These are phyloP conservation scores for Tangara arthus DNA, from an alignment of 2,797 vertebrate genomes.

Conservation along the genomic window DNA sequence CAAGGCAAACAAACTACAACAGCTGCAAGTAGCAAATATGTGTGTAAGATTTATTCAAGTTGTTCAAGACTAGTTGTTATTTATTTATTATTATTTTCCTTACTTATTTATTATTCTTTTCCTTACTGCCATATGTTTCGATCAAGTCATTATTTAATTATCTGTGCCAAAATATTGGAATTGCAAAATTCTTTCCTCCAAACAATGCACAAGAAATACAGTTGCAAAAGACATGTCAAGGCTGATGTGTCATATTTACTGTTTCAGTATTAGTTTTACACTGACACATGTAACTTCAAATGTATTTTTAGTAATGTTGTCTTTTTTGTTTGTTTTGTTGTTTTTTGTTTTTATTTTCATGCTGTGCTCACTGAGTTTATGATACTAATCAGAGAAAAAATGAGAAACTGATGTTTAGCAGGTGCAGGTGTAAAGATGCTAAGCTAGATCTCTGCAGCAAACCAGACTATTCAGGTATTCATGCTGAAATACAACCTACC, in stretches of 20 bases:
- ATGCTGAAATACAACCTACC: not conserved
- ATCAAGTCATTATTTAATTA: not conserved
- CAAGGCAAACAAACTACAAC: constrained; percentile 11
- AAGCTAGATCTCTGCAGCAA: not conserved
- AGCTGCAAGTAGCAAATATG: not conserved
- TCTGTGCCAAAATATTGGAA: not conserved
- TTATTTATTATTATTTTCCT: constrained; percentile 2
- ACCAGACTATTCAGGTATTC: not conserved
- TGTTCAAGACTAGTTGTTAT: not conserved
- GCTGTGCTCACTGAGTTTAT: not conserved
- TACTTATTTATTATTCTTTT: constrained; percentile 8
- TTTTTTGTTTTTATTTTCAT: not conserved
- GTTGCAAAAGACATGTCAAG: not conserved
- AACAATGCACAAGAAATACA: not conserved
- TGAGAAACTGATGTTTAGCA: not conserved
- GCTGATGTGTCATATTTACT: not conserved
- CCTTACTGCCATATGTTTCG: not conserved
- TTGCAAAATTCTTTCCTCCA: not conserved
- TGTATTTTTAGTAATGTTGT: not conserved
- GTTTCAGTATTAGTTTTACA: not conserved
- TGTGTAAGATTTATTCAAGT: constrained; percentile 9
- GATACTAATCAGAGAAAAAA: not conserved
- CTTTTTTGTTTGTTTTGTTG: not conserved
- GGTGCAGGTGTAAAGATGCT: not conserved
- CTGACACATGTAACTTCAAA: not conserved